Evolutionary conservation across 2,888 invertebrate genomes (phyloP), one percentile per base, ranked within the genome.

Genomic region (Troides helena): DNA sequence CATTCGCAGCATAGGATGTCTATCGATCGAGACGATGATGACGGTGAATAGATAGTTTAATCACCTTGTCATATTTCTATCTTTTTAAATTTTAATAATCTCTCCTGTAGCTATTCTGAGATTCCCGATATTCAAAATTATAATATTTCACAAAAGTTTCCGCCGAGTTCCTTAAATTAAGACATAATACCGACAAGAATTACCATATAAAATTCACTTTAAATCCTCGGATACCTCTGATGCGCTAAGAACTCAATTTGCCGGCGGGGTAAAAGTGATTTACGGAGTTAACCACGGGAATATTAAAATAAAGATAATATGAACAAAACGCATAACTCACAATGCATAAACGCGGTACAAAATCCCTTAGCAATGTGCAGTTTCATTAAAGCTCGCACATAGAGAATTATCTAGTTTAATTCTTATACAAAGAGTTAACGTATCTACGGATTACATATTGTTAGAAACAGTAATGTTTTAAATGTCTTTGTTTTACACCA

Each of bases 311-410:
- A 85, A 84, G 80, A 81, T 78, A 76, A 79, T 80, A 80, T 81
- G 82, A 82, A 80, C 79, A 72, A 30, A 65, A 58, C 61, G 63
- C 64, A 56, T 66, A 46, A 59, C 66, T 66, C 30, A 66, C n/a
- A 7, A 73, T 72, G 76, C 76, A 81, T 81, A 82, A 85, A 81
- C 78, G 80, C 77, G 74, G 74, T 74, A 74, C 78, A 80, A 86
- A 60, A 86, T 85, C 85, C 82, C 72, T 83, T 85, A 84, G 83
- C 85, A 86, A 85, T 81, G 83, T 81, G 80, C 79, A 77, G 85
- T 81, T 83, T 65, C 25, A 65, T 59, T 60, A 30, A n/a, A 60
- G 30, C 46, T 59, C 46, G 50, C 39, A 8, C 30, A 65, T 25
- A 50, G 43, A 43, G 25, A 39, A 46, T n/a, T 65, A 30, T 46